Base-by-base conservation (phyloP, 2,888 invertebrate genomes). In the Eupithecia dodoneata region DNA sequence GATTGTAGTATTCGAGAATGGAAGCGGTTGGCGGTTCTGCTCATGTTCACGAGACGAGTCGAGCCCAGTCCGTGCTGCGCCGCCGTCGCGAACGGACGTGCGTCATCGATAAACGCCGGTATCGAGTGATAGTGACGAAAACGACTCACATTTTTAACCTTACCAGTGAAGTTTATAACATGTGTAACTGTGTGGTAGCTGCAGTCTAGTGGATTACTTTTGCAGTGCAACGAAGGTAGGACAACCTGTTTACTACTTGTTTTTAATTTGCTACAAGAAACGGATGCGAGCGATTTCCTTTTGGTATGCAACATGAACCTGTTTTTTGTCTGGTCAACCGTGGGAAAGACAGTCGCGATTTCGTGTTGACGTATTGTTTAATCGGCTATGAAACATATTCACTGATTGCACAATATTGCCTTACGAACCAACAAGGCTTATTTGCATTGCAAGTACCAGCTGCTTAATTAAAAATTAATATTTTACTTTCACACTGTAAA, bases 1-100 rank as follows among this genome's bases (percentile, higher is more conserved):
- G 88, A 86, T 88, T 88, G 94, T 94, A 93, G 92, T 92, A 93
- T 91, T 90, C 90, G 90, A 92, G 91, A 93, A 91, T 93, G 91
- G 89, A 69, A 87, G 83, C 85, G 82, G 88, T 88, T 88, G 30
- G 63, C 89, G 86, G 67, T 42, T 30, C 67, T 55, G 73, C 65
- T 76, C 73, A 30, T 91, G 90, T 90, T 91, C 90, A 89, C 87
- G 86, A 73, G 18, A 18, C 55, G 18, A 59, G 52, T 66, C 52
- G 71, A 59, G 65, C 42, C 63, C 71, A 82, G 86, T 86, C 90
- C 92, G 94, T 93, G 82, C 88, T 83, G 78, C 83, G 85, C 84
- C 83, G 82, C 80, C 76, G 80, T 74, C 0, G 74, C 9, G 83
- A 71, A 78, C 63, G 84, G 84, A 81, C 76, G 88, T 86, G 44